Evolutionary conservation across 2,797 vertebrate species (phyloP), one percentile per base, ranked within the genome.

Genomic region (Parauchenoglanis punctatus): DNA sequence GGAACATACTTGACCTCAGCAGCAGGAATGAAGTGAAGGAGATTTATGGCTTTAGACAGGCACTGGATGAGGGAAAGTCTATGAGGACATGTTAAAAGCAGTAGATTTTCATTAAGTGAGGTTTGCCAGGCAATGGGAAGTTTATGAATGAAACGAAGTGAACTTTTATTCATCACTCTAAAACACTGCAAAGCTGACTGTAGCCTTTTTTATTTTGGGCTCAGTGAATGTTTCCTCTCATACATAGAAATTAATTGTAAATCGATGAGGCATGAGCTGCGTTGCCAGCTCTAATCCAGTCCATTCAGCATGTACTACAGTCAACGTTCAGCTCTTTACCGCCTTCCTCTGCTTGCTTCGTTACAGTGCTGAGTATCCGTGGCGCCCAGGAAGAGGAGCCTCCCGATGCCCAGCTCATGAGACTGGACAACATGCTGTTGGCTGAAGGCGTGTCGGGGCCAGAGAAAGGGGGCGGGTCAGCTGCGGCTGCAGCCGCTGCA

Each of bases 401-500:
- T 52, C 97, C 97, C 0, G 98, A 99, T 88, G 97, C 98, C 1
- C 98, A 99, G 96, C 97, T 99, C 88, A 98, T 99, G 98, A 96
- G 98, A 52, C 93, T 99, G 95, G 98, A 99, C 96, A 99, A 99
- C 96, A 99, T 99, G 98, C 96, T 99, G 80, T 93, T 99, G 92
- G 98, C 98, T 0, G 98, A 99, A 92, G 98, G 98, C 0, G 98
- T 99, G 63, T 98, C 98, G 0, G 98, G 98, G 6, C 98, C 98
- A 0, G 98, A 99, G 91, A 99, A 99, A 91, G 98, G 98, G 0
- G 98, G 98, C 0, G 97, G 98, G 0, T 98, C 98, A 0, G 98
- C 97, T 0, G 98, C 97, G 0, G 98, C 97, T 0, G 98, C 98
- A 0, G 98, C 98, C 0, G 97, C 98, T 0, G 98, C 98, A 0